These are phyloP conservation scores for Zonotrichia albicollis DNA, from an alignment of 2,797 vertebrate genomes.

Conservation along the genomic window DNA sequence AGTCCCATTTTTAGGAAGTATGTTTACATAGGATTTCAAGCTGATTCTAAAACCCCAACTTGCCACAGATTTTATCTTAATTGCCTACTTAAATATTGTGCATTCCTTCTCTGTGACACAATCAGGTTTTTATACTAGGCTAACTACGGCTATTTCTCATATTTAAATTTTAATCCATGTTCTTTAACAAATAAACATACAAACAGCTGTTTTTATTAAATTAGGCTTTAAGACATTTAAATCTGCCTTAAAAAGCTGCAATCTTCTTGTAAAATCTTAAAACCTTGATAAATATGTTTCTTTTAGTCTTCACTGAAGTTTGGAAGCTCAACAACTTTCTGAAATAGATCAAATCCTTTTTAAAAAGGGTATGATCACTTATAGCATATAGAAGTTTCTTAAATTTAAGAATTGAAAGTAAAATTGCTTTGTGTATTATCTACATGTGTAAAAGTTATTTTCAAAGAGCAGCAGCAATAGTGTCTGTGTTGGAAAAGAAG, in stretches of 20 bases:
- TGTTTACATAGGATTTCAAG: neutral
- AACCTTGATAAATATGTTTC: neutral
- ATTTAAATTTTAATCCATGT: neutral
- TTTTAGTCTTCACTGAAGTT: neutral
- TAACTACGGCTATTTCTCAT: neutral
- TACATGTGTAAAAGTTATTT: neutral
- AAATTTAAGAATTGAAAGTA: neutral
- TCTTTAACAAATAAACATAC: neutral
- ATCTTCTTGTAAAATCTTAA: neutral
- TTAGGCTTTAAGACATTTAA: neutral
- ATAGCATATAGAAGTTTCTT: neutral
- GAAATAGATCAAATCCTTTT: neutral
- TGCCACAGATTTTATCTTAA: neutral
- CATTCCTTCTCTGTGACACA: neutral
- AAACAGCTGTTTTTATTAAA: neutral
- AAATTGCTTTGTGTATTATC: neutral
- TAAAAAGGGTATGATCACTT: neutral
- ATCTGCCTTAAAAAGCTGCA: neutral
- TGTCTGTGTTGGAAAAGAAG: neutral
- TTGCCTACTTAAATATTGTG: neutral
- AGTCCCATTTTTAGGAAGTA: neutral
- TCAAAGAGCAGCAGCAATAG: slow-evolving; percentile 27
- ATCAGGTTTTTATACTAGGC: neutral
- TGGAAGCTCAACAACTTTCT: neutral
- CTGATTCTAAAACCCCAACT: neutral